A percentile compares a stretch with the other conserved stretches of the same genome.
Conservation (phyloP, 2,797 vertebrate species). For the Tympanoctomys barrerae region DNA sequence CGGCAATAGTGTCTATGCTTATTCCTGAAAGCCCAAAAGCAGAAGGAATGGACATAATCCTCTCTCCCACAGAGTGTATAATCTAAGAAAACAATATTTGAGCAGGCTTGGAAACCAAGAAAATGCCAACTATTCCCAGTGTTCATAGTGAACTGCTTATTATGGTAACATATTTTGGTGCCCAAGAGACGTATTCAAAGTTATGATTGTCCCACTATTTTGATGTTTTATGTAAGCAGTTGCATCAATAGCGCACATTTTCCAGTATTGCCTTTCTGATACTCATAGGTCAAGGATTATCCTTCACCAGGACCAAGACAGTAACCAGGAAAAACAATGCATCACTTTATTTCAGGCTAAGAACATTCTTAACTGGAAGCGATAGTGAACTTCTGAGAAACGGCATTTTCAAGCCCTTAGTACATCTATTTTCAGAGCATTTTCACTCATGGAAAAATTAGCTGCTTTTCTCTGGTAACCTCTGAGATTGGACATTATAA, state of each 20-base stretch:
- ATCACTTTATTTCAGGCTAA: slow-evolving; percentile 65
- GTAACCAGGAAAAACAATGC: slow-evolving; percentile 5
- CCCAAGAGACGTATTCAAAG: slow-evolving; percentile 21
- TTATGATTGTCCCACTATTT: neutral
- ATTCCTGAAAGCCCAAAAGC: neutral
- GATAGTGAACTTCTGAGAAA: slow-evolving; percentile 69
- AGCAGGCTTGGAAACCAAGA: slow-evolving; percentile 11
- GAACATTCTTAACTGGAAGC: slow-evolving; percentile 61
- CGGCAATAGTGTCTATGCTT: neutral
- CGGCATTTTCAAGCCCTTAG: slow-evolving; percentile 22
- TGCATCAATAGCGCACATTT: neutral
- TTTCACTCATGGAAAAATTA: slow-evolving; percentile 80
- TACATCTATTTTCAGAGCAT: slow-evolving; percentile 78
- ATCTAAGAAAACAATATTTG: neutral
- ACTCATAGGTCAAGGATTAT: slow-evolving; percentile 32
- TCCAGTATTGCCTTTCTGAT: slow-evolving; percentile 11
- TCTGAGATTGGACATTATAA: slow-evolving; percentile 71
- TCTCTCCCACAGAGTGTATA: neutral
- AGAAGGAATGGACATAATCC: neutral
- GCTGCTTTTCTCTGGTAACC: slow-evolving; percentile 72
- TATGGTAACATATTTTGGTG: neutral
- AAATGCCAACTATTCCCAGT: neutral
- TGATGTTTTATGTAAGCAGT: slow-evolving; percentile 20
- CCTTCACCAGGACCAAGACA: slow-evolving; percentile 31
- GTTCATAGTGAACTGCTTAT: neutral